Base-by-base conservation (phyloP, 2,888 invertebrate species). In the Alsophila aescularia region DNA sequence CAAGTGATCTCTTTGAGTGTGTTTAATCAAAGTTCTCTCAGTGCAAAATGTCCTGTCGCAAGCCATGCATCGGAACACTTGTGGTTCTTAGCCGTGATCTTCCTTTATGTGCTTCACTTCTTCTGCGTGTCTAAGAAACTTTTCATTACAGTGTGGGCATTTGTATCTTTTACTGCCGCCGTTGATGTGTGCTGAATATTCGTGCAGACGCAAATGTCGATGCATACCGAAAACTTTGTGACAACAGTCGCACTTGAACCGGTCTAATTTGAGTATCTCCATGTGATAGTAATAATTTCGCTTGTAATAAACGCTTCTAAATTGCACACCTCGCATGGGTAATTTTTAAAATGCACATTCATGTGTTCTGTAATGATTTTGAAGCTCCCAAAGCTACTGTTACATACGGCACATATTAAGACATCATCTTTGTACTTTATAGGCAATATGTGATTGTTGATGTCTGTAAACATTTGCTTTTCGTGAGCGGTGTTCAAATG, bases 291-390 rank as follows among this genome's bases (percentile, higher is more conserved):
- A 8, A 7, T 24, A 24, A 24, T 24, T 7, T 1, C 24, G 5
- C 7, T 24, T 24, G 7, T 8, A 24, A 24, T 8, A 8, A 24
- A 24, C 1, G 24, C 3, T 1, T 5, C 24, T 0, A 86, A 87
- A 24, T 24, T 24, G 24, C 24, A 24, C 24, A 24, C 24, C 1
- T 2, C 7, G 24, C 24, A 24, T 27, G 90, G 87, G 32, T 88
- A 90, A 55, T 91, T 91, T 32, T 85, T 76, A 35, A 82, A 90
- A 37, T 91, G 90, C 0, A 79, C 63, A 39, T 90, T 90, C 90
- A 90, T 90, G 32, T 91, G 90, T 29, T 87, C 87, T 81, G 85
- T 86, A 10, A 90, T 53, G 0, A 88, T 60, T 62, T 85, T 86
- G 61, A 80, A 88, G 0, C 85, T 86, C 58, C 85, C 87, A 39